Evolutionary conservation across 1,140 invertebrate species (phyloP), one percentile per base, ranked within the genome.

Genomic region (Neodiprion virginianus): DNA sequence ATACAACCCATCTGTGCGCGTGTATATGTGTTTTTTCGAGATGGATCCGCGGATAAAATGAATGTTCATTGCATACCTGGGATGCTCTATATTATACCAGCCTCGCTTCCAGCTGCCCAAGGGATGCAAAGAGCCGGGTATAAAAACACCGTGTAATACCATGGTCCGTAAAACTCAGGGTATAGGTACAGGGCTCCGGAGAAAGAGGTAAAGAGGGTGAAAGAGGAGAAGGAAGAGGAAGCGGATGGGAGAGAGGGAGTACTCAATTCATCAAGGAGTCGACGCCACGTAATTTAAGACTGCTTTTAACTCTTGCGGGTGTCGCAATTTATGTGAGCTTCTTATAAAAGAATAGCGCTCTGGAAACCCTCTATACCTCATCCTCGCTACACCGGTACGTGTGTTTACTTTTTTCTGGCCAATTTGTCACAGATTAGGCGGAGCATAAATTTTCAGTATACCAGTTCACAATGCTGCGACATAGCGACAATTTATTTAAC

Each of bases 211-310:
- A 65, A 76, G 50, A 75, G 72, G 72, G 47, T 23, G 74, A 49
- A n/a, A 67, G 61, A 70, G 71, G 71, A 71, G 48, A 28, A 65
- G 74, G 73, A 40, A 40, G 50, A 72, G 69, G 78, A 74, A 72
- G 28, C 28, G 28, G 28, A 40, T 12, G 53, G 53, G 11, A 17
- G n/a, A 8, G 53, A 80, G 78, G 81, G 79, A 86, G 86, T 86
- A 88, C 88, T 89, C 87, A 88, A 89, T 89, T 89, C 87, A 89
- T 89, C 88, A 89, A 85, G 78, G 77, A 88, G 86, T 88, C 87
- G 87, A 88, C 86, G 85, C 83, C 78, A 82, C 84, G 87, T 89
- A 88, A 88, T 89, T 89, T 89, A 89, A 89, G 87, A 88, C 86
- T 88, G 87, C 88, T 89, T 88, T 89, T 89, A 89, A 89, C 86